Evolutionary conservation across 2,113 vertebrate genomes (phyloP).

Genomic region (Paralichthys olivaceus): DNA sequence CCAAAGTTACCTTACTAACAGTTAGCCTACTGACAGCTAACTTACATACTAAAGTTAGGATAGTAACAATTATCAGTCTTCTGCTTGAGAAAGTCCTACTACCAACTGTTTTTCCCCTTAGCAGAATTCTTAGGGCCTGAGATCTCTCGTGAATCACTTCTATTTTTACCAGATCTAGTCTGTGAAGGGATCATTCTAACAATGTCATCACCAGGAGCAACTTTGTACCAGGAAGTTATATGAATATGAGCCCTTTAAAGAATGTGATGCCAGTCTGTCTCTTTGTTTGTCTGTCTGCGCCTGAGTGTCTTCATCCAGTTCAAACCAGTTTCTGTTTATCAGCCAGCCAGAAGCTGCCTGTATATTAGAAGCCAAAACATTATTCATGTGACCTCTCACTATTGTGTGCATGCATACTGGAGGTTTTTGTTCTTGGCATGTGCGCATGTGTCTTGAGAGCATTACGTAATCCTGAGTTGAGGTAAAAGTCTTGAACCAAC

Average conservation of each 20-base stretch:
- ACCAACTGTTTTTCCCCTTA: neutral
- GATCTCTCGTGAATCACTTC: too few species aligned
- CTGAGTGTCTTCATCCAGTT: conserved; percentile 51
- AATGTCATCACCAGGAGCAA: neutral
- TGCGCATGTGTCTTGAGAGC: conserved; percentile 2
- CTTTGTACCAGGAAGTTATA: neutral
- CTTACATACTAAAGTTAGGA: too few species aligned
- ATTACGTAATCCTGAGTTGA: conserved; percentile 29
- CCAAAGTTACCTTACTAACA: too few species aligned
- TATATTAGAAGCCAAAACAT: conserved; percentile 66
- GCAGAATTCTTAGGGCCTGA: too few species aligned
- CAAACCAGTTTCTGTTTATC: conserved; percentile 73
- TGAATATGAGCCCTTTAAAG: neutral
- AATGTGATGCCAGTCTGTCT: conserved; percentile 8
- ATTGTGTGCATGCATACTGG: conserved; percentile 1
- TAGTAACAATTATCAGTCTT: too few species aligned
- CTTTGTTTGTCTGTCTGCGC: conserved; percentile 9
- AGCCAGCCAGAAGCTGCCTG: conserved; percentile 49
- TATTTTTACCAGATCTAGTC: neutral
- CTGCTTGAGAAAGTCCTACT: neutral
- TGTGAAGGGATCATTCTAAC: neutral
- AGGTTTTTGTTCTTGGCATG: conserved; percentile 7
- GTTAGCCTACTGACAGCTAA: too few species aligned
- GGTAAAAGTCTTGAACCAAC: conserved; percentile 10
- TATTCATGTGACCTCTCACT: conserved; percentile 63